A percentile compares a stretch with the other conserved stretches of the same genome.
phyloP scores from a whole-genome alignment of 2,797 vertebrate genomes.

The Enteromius thamalakanensis region DNA sequence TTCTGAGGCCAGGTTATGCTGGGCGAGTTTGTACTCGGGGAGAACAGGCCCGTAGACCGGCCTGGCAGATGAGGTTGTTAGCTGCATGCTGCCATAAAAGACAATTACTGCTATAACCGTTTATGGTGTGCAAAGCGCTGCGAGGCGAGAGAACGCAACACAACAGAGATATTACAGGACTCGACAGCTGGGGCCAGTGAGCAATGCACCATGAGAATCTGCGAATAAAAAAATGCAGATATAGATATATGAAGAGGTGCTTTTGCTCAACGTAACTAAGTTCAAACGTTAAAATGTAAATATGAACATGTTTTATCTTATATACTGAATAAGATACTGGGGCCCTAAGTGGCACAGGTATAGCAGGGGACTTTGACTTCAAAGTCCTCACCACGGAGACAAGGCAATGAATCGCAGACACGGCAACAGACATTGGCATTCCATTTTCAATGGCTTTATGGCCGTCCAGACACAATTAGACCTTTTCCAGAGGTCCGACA shows the following conservation, averaged over 20 bases:
- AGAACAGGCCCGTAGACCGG: conserved; percentile 14
- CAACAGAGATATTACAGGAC: conserved; percentile 69
- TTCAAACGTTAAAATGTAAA: neutral
- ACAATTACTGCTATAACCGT: conserved; percentile 85
- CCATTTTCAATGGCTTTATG: conserved; percentile 92
- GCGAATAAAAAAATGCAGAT: neutral
- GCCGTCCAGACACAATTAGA: conserved; percentile 89
- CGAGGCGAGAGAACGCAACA: conserved; percentile 69
- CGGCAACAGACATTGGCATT: conserved; percentile 89
- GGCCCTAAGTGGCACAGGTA: conserved; percentile 69
- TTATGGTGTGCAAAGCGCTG: conserved; percentile 81
- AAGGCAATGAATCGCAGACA: conserved; percentile 83
- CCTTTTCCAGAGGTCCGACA: conserved; percentile 79
- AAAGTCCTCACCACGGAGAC: conserved; percentile 81
- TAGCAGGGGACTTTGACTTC: conserved; percentile 83
- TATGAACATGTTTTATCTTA: neutral
- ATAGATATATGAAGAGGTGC: neutral
- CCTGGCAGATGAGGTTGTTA: conserved; percentile 69
- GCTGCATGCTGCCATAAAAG: conserved; percentile 82
- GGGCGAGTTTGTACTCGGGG: conserved; percentile 38
- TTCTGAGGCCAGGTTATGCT: neutral
- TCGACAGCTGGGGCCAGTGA: conserved; percentile 70
- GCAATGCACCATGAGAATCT: conserved; percentile 26
- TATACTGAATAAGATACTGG: neutral
- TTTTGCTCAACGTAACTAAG: neutral